Conservation (phyloP, 2,888 invertebrate species). For the Hypomecis atomaria region DNA sequence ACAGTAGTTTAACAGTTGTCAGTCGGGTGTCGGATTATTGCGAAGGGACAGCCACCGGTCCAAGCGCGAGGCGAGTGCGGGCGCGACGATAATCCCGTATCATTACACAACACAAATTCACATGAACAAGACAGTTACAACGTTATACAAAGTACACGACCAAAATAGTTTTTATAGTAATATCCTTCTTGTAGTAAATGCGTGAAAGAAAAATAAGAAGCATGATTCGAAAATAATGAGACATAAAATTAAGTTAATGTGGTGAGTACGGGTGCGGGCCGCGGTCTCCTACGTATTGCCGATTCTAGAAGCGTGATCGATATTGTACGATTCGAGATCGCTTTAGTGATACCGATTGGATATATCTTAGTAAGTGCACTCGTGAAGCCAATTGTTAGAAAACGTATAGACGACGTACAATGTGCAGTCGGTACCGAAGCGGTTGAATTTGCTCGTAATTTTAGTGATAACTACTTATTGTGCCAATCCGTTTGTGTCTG, state of each 20-base stretch:
- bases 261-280: conserved; percentile 72
- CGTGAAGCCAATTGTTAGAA: conserved; percentile 38
- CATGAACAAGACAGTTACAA: conserved; percentile 81
- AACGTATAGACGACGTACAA: conserved; percentile 40
- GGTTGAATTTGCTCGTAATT: conserved; percentile 52
- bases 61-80: conserved; percentile 81
- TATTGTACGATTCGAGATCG: conserved; percentile 33
- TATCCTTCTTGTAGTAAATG: conserved; percentile 61
- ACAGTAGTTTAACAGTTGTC: conserved; percentile 71
- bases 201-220: conserved; percentile 72
- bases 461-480: conserved; percentile 63
- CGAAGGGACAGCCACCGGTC: conserved; percentile 70
- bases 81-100: conserved; percentile 72
- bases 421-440: conserved; percentile 60
- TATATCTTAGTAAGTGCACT: conserved; percentile 31
- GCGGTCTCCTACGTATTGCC: conserved; percentile 50
- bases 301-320: conserved; percentile 44
- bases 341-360: conserved; percentile 30
- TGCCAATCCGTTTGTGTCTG: conserved; percentile 68
- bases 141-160: conserved; percentile 77
- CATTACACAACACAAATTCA: conserved; percentile 84
- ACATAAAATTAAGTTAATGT: conserved; percentile 54
- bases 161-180: conserved; percentile 81
- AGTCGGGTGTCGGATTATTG: conserved; percentile 71
- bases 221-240: conserved; percentile 66